These are phyloP conservation scores for Diaphora mendica DNA, from an alignment of 2,888 invertebrate genomes.

Conservation along the genomic window DNA sequence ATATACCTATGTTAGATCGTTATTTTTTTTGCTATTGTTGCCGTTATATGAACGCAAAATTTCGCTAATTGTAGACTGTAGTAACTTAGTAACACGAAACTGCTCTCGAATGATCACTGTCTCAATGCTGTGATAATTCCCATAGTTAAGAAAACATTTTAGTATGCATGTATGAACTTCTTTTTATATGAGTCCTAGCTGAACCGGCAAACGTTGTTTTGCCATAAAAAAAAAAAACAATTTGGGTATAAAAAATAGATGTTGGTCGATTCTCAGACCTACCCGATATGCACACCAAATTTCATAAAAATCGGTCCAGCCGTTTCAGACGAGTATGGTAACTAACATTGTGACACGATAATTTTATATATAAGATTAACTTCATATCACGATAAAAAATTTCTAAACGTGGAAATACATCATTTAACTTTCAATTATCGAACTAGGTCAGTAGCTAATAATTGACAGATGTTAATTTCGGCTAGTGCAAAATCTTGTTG, in stretches of 20 bases:
- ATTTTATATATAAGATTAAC: too few species aligned
- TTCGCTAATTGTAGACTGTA: constrained; percentile 70
- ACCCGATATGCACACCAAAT: too few species aligned
- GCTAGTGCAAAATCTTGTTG: constrained; percentile 32
- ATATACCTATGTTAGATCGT: constrained; percentile 36
- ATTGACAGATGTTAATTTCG: constrained; percentile 43
- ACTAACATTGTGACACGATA: too few species aligned
- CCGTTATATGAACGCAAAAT: constrained; percentile 63
- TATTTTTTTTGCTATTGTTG: constrained; percentile 62
- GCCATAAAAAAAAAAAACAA: too few species aligned
- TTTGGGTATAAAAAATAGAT: too few species aligned
- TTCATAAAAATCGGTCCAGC: too few species aligned
- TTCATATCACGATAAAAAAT: constrained; percentile 38
- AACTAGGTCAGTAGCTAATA: constrained; percentile 43
- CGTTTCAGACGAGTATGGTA: too few species aligned
- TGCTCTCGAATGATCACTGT: constrained; percentile 59
- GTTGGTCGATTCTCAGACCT: too few species aligned
- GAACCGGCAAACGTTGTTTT: too few species aligned
- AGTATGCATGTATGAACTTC: constrained; percentile 26
- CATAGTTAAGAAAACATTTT: constrained; percentile 60
- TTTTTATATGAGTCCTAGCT: constrained; percentile 39
- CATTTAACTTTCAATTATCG: constrained; percentile 31
- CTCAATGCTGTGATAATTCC: constrained; percentile 63
- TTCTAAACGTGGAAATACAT: constrained; percentile 38
- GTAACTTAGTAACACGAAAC: constrained; percentile 48